Percentiles rank a stretch among this genome's conserved stretches.
phyloP scores from a whole-genome alignment of 2,113 vertebrate species.

The Tauraco erythrolophus region DNA sequence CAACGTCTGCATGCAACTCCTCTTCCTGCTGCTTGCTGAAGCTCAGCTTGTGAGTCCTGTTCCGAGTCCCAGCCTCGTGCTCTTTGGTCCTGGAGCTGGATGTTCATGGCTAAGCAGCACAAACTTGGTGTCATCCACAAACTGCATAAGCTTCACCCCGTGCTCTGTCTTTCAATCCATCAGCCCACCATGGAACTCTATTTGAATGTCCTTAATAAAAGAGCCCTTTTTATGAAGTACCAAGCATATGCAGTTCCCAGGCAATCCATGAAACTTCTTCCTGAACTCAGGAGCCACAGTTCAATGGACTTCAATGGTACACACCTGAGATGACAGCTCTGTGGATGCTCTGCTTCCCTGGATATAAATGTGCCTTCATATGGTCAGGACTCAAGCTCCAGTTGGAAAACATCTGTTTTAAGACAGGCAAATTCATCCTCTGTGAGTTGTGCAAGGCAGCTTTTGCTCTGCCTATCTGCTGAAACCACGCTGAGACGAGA shows the following conservation, averaged over 20 bases:
- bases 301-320: background rate
- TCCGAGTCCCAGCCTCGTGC: background rate
- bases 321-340: background rate
- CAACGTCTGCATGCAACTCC: background rate
- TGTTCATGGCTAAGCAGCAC: background rate
- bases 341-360: background rate
- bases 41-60: background rate
- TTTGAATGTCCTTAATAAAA: background rate
- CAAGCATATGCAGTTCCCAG: background rate
- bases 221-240: background rate
- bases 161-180: background rate
- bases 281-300: background rate
- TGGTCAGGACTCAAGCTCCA: background rate
- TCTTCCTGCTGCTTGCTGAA: background rate
- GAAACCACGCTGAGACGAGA: background rate
- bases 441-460: background rate
- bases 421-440: background rate
- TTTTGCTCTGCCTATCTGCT: background rate
- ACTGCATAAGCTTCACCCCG: background rate
- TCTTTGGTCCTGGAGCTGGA: background rate
- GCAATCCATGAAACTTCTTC: background rate
- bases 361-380: background rate
- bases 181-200: background rate
- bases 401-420: background rate
- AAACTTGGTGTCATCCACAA: background rate